A percentile compares a stretch with the other conserved stretches of the same genome.
Conservation (phyloP, 2,113 vertebrate species). For the Prunella himalayana region DNA sequence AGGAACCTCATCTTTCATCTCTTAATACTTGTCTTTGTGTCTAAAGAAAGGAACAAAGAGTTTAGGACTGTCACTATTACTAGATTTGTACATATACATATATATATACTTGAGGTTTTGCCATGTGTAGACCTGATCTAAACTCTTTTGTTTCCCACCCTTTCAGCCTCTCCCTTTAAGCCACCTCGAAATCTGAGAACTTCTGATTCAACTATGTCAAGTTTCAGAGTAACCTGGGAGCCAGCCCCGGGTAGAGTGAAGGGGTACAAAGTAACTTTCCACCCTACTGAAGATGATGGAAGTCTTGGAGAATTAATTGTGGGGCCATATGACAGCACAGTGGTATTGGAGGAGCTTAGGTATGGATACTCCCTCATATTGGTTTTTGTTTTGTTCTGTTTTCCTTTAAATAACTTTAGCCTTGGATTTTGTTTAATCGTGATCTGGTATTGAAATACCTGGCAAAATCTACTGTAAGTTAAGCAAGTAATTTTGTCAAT, state of each 20-base stretch:
- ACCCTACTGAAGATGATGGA: conserved; percentile 78
- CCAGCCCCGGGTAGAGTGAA: conserved; percentile 85
- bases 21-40: neutral
- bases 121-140: neutral
- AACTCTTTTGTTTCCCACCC: conserved; percentile 13
- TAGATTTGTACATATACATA: neutral
- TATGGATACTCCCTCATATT: conserved; percentile 47
- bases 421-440: neutral
- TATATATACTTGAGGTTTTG: neutral
- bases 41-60: neutral
- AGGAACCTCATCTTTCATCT: neutral
- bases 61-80: neutral
- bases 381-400: neutral
- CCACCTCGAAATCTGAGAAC: conserved; percentile 92
- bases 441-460: neutral
- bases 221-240: conserved; percentile 95
- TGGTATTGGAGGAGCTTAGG: conserved; percentile 96
- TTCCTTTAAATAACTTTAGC: neutral
- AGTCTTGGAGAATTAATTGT: conserved; percentile 84
- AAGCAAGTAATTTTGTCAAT: neutral
- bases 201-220: conserved; percentile 90
- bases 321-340: conserved; percentile 92
- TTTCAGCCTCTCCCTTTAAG: conserved; percentile 88
- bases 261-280: conserved; percentile 93
- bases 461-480: neutral